phyloP scores from a whole-genome alignment of 1,140 invertebrate genomes.

The Penaeus vannamei region DNA sequence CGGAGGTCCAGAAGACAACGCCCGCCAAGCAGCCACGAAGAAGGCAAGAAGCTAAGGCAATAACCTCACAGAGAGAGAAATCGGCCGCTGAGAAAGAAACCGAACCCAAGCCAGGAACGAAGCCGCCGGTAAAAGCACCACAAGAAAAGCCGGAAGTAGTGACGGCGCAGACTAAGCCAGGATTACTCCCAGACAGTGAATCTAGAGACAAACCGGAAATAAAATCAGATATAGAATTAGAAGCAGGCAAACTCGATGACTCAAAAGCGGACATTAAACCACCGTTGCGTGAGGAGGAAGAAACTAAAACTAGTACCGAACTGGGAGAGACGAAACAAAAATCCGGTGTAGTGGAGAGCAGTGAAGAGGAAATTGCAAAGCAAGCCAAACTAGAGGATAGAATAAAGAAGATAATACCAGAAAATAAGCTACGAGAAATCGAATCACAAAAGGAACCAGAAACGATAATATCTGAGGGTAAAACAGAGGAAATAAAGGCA shows the following conservation, averaged over 20 bases:
- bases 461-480: not conserved
- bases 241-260: conserved; percentile 29
- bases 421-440: conserved; percentile 5
- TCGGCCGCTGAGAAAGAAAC: too few relatives aligned
- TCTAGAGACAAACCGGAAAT: not conserved
- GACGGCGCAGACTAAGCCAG: too few relatives aligned
- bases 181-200: too few relatives aligned
- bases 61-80: too few relatives aligned
- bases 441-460: not conserved
- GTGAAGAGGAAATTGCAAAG: too few relatives aligned
- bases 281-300: conserved; percentile 18
- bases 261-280: not conserved
- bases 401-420: conserved; percentile 20
- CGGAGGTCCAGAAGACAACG: conserved; percentile 1
- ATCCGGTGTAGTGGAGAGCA: too few relatives aligned
- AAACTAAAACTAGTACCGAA: not conserved
- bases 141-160: too few relatives aligned
- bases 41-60: not conserved
- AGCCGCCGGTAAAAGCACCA: too few relatives aligned
- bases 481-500: not conserved
- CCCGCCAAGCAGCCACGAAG: not conserved
- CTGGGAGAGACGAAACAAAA: too few relatives aligned
- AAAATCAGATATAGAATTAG: conserved; percentile 7
- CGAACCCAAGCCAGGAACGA: too few relatives aligned
- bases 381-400: not conserved